Evolutionary conservation across 2,888 invertebrate species (phyloP).

Genomic region (Resseliella maxima): DNA sequence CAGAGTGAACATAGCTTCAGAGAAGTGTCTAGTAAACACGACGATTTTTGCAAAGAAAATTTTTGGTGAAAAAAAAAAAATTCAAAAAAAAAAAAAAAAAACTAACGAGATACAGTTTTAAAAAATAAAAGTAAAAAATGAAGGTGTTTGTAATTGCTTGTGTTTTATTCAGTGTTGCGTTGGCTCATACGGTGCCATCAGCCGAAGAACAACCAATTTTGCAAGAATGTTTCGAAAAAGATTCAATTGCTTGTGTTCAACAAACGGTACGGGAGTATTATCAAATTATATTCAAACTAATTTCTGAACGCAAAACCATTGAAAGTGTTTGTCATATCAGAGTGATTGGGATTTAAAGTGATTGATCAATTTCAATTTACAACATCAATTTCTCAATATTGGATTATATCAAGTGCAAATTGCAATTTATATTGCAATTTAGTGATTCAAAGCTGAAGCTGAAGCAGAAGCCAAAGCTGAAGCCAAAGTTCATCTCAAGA

Average conservation of each 20-base stretch:
- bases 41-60: neutral
- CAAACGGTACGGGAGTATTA: slow-evolving; percentile 68
- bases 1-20: slow-evolving; percentile 66
- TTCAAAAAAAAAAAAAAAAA: slow-evolving; percentile 55
- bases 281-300: neutral
- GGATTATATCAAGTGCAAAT: slow-evolving; percentile 22
- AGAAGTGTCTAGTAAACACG: slow-evolving; percentile 18
- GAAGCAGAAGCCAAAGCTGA: no score
- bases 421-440: no score
- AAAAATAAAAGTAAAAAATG: no score
- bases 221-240: slow-evolving; percentile 70
- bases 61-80: slow-evolving; percentile 54
- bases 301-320: neutral
- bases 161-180: slow-evolving; percentile 63
- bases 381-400: neutral
- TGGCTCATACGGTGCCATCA: slow-evolving; percentile 63
- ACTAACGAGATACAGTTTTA: no score
- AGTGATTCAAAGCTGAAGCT: no score
- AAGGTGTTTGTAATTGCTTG: slow-evolving; percentile 63
- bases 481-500: no score
- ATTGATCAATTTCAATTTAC: neutral
- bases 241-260: slow-evolving; percentile 75
- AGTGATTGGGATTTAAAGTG: neutral
- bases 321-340: slow-evolving; percentile 29
- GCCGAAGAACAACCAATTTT: slow-evolving; percentile 64